These are phyloP conservation scores for Galemys pyrenaicus DNA, from an alignment of 2,113 vertebrate genomes.

Conservation along the genomic window DNA sequence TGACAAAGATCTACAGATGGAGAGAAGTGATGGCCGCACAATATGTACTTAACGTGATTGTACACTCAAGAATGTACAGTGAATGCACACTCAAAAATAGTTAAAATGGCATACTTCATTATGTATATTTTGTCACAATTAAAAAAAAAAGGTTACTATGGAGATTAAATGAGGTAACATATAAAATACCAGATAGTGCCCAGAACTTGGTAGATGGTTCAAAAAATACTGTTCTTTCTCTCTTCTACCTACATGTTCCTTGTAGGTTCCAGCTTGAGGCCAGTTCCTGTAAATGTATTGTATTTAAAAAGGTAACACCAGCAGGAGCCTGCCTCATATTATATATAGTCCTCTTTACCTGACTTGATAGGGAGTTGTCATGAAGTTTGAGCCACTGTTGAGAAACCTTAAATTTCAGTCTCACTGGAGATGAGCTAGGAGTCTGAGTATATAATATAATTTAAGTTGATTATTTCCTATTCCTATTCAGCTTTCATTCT, in stretches of 20 bases:
- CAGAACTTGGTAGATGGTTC: not conserved
- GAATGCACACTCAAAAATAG: not conserved
- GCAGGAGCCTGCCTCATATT: not conserved
- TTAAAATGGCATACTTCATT: not conserved
- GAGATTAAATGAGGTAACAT: slow-evolving; percentile 8
- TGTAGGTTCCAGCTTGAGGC: not conserved
- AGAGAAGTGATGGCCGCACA: not conserved
- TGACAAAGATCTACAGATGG: not conserved
- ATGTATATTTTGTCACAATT: not conserved
- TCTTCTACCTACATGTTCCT: not conserved
- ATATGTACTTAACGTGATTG: not conserved
- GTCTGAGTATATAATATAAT: not conserved
- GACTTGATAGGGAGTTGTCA: not conserved
- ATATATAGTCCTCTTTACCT: not conserved
- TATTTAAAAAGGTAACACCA: not conserved
- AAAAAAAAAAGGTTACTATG: not conserved
- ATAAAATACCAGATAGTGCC: not conserved
- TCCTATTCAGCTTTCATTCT: not conserved
- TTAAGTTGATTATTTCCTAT: slow-evolving; percentile 28
- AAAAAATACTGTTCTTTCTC: not conserved
- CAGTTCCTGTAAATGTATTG: not conserved
- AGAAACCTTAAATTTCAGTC: not conserved
- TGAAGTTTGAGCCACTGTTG: not conserved
- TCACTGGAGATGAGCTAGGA: not conserved
- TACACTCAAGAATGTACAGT: not conserved